phyloP scores from a whole-genome alignment of 2,113 vertebrate species.

The Labeo rohita region DNA sequence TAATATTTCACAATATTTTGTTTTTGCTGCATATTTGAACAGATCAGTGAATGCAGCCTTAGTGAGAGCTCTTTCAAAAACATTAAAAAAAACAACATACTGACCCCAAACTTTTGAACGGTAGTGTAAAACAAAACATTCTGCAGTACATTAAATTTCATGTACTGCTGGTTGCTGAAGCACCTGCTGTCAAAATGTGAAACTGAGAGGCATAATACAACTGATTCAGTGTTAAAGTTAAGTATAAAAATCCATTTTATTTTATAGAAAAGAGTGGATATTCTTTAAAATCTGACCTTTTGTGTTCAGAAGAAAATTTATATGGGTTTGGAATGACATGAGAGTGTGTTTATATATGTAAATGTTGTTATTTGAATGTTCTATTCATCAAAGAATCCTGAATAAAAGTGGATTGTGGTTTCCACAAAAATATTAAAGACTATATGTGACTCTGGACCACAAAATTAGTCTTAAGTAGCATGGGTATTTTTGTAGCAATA shows the following conservation, averaged over 20 bases:
- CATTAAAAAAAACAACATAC: neutral
- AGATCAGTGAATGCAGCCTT: neutral
- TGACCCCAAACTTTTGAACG: neutral
- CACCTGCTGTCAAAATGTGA: conserved; percentile 18
- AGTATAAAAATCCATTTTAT: neutral
- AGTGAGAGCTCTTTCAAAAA: neutral
- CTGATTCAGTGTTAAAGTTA: neutral
- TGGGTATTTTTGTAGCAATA: no score
- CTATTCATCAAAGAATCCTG: no score
- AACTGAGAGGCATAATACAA: neutral
- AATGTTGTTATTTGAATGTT: no score
- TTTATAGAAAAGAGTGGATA: neutral
- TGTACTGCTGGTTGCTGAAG: conserved; percentile 43
- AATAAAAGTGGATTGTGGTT: no score
- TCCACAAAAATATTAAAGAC: no score
- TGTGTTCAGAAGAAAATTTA: neutral
- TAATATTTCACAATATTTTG: neutral
- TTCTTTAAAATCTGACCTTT: neutral
- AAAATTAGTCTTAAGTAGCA: no score
- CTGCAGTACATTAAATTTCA: conserved; percentile 30
- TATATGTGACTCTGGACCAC: no score
- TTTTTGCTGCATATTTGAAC: neutral
- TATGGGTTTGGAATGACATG: neutral
- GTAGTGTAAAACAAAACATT: neutral
- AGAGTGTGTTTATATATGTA: no score